Evolutionary conservation across 2,888 invertebrate genomes (phyloP), one percentile per base, ranked within the genome.

Genomic region (Nudaria mundana): DNA sequence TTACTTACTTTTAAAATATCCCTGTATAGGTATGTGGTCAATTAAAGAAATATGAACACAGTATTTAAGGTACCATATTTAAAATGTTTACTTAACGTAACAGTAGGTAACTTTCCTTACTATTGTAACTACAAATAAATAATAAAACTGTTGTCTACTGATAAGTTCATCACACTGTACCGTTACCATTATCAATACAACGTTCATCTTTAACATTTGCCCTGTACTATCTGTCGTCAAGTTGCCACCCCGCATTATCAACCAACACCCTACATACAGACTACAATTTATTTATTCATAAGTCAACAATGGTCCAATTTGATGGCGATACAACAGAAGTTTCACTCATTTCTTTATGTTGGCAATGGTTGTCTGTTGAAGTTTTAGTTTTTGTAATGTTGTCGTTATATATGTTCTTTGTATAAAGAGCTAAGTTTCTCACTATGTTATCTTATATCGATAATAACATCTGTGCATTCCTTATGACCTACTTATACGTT

Each of bases 181-280:
- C 66, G 59, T 69, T 71, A 68, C 44, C 56, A 52, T 60, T 83
- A 82, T 84, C 83, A 66, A 61, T 61, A 66, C 71, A 72, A 69
- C 69, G 64, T 67, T 69, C 80, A 77, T 82, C 82, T 84, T 77
- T 78, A 76, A 76, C 84, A 69, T 76, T 76, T 85, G 80, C 66
- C 76, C 84, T 56, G 54, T 52, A 37, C 52, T 84, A 84, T 84
- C 84, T 43, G 56, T 15, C 49, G 62, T 48, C 71, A 71, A 62
- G 82, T 84, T 81, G 71, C 82, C 81, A 84, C 79, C 80, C 75
- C 60, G 71, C 48, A 62, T 81, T 83, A 81, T 80, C 81, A 52
- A 43, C 54, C 63, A 61, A 66, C 74, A 71, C 72, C 66, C 67
- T 63, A 63, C 67, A 70, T 68, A 79, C 75, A 76, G 55, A 71